A percentile compares a stretch with the other conserved stretches of the same genome.
Conservation (phyloP, 2,888 invertebrate genomes). For the Cephus rjabovi region DNA sequence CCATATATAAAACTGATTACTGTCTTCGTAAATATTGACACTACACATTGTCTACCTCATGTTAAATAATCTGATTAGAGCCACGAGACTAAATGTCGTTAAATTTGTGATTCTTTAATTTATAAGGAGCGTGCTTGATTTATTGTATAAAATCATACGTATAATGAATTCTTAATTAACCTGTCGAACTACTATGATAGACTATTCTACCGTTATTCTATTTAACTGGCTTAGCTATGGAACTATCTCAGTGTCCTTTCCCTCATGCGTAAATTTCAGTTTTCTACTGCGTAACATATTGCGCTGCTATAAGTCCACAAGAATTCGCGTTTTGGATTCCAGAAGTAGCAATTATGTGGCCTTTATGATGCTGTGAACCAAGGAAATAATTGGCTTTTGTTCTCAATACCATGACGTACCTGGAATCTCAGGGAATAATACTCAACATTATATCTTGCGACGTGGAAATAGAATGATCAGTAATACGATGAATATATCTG, state of each 20-base stretch:
- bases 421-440: not conserved
- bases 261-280: not conserved
- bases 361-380: not conserved
- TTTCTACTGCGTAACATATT: not conserved
- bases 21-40: not conserved
- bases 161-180: not conserved
- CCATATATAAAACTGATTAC: not conserved
- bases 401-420: not conserved
- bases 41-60: not conserved
- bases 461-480: not conserved
- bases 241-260: not conserved
- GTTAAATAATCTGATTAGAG: not conserved
- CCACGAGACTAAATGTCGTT: not conserved
- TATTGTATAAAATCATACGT: not conserved
- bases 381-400: not conserved
- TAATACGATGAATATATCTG: not conserved
- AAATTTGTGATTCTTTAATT: not conserved
- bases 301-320: not conserved
- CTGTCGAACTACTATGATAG: not conserved
- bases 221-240: not conserved
- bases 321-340: not conserved
- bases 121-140: not conserved
- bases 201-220: not conserved
- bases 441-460: not conserved
- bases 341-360: not conserved